A percentile compares a stretch with the other conserved stretches of the same genome.
Conservation (phyloP, 2,113 vertebrate genomes). For the Onychostruthus taczanowskii region DNA sequence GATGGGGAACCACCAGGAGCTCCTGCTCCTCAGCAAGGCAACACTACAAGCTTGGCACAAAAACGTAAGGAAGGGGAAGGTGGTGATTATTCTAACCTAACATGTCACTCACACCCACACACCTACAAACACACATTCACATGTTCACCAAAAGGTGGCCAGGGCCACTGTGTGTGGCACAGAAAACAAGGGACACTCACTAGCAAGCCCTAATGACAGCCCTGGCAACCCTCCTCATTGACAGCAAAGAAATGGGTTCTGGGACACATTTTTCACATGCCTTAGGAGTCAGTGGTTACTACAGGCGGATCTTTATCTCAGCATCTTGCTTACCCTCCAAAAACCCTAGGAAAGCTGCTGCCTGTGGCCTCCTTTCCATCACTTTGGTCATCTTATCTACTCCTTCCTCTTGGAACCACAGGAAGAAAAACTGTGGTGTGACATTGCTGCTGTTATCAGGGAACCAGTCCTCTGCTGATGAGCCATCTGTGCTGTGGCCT, state of each 20-base stretch:
- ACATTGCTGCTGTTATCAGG: not conserved
- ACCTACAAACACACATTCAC: not conserved
- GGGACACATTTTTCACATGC: not conserved
- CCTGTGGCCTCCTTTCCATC: not conserved
- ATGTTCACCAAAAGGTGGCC: not conserved
- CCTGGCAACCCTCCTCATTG: not conserved
- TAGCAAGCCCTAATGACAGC: not conserved
- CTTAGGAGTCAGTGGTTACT: not conserved
- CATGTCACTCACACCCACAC: not conserved
- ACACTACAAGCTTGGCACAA: not conserved
- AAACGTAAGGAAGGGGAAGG: not conserved
- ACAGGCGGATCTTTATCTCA: conserved; percentile 20
- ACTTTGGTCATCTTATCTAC: conserved; percentile 2
- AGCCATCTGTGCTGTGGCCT: conserved; percentile 28
- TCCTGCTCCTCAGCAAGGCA: not conserved
- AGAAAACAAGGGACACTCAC: not conserved
- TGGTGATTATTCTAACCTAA: not conserved
- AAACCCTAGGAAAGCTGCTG: not conserved
- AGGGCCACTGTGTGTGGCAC: not conserved
- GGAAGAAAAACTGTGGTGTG: not conserved
- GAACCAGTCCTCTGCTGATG: not conserved
- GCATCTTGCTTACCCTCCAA: not conserved
- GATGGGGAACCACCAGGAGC: rapidly evolving
- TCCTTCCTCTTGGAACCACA: not conserved
- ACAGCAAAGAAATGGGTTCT: not conserved